Percentiles rank a stretch among this genome's conserved stretches.
These are phyloP conservation scores for Neogobius melanostomus DNA, from an alignment of 2,113 vertebrate species.

Conservation along the genomic window DNA sequence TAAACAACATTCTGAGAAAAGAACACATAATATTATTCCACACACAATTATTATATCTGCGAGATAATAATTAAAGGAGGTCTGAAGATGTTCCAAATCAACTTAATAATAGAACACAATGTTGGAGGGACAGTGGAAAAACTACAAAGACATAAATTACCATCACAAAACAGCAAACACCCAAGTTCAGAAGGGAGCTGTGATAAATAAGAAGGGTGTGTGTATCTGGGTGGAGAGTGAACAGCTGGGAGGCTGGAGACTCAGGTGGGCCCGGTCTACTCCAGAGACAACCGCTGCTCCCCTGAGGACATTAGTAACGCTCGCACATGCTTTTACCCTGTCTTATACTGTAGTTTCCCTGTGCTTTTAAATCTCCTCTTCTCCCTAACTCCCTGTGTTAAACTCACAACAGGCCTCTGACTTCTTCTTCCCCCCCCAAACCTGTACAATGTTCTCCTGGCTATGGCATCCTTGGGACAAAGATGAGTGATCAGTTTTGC, in stretches of 20 bases:
- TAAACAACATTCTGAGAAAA: too few relatives aligned
- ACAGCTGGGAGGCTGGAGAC: conserved; percentile 70
- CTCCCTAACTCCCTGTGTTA: background rate
- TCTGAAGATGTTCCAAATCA: too few relatives aligned
- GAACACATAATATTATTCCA: too few relatives aligned
- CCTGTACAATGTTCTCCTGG: conserved; percentile 43
- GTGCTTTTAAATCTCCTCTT: conserved; percentile 32
- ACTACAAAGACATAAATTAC: conserved; percentile 7
- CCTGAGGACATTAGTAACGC: conserved; percentile 39
- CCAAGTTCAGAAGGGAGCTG: background rate
- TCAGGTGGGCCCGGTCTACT: conserved; percentile 69
- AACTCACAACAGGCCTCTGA: conserved; percentile 22
- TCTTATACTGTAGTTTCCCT: conserved; percentile 45
- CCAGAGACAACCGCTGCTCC: conserved; percentile 64
- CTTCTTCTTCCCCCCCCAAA: conserved; percentile 15
- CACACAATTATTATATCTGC: too few relatives aligned
- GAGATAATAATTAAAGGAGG: too few relatives aligned
- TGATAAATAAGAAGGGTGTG: conserved; percentile 16
- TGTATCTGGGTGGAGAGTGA: conserved; percentile 30
- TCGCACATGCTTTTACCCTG: conserved; percentile 23
- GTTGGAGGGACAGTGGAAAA: background rate
- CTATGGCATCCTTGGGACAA: conserved; percentile 32
- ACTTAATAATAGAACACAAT: too few relatives aligned
- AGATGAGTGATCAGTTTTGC: conserved; percentile 46
- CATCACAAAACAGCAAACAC: background rate